phyloP scores from a whole-genome alignment of 2,888 invertebrate species.

The Erebia palarica region DNA sequence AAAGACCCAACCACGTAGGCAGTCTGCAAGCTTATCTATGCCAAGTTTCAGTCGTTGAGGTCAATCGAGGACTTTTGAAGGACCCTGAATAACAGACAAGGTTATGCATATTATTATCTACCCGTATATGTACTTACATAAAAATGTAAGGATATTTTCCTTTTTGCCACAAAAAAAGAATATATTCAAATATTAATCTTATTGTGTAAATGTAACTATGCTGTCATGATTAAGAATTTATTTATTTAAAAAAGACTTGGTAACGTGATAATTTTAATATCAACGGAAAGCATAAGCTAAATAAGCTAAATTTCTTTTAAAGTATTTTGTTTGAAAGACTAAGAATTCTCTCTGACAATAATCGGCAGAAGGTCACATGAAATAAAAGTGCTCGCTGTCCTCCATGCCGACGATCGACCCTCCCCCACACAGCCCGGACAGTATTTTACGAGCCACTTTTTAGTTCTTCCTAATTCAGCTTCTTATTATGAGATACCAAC shows the following conservation, averaged over 20 bases:
- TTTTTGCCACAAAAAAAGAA: not conserved
- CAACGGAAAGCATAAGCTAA: too few species aligned
- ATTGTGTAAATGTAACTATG: not conserved
- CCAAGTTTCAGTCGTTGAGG: constrained; percentile 44
- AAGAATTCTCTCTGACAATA: constrained; percentile 24
- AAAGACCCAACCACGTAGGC: constrained; percentile 33
- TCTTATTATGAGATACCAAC: constrained; percentile 42
- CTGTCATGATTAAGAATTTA: too few species aligned
- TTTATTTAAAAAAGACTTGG: too few species aligned
- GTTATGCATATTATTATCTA: constrained; percentile 24
- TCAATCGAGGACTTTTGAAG: constrained; percentile 43
- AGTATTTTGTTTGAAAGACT: not conserved
- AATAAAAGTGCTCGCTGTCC: constrained; percentile 38
- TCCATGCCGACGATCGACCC: constrained; percentile 32
- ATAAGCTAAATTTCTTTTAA: not conserved
- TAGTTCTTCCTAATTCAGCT: constrained; percentile 46
- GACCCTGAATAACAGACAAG: constrained; percentile 44
- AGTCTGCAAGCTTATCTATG: constrained; percentile 42
- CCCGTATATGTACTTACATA: not conserved
- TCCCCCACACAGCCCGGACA: constrained; percentile 32
- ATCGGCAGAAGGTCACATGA: constrained; percentile 33
- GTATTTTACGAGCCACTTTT: constrained; percentile 47
- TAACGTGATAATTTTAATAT: too few species aligned
- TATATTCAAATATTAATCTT: too few species aligned
- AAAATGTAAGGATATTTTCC: not conserved